A percentile compares a stretch with the other conserved stretches of the same genome.
Conservation (phyloP, 2,113 vertebrate species). For the Microcebus tavaratra region DNA sequence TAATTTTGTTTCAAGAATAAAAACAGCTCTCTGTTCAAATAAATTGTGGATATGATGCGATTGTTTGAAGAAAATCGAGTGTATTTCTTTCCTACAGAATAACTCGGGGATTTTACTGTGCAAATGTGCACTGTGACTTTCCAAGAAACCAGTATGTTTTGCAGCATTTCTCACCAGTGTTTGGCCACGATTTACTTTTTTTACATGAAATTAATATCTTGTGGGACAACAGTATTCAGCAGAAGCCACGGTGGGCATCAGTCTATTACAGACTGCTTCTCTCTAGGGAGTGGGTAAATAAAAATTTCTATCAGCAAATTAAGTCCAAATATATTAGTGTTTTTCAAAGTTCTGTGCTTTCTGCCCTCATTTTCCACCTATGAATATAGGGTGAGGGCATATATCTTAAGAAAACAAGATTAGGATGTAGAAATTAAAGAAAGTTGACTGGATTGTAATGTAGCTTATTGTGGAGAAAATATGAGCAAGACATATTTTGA, state of each 20-base stretch:
- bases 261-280: not conserved
- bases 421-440: slow-evolving; percentile 3
- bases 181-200: slow-evolving; percentile 23
- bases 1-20: not conserved
- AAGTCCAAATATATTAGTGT: not conserved
- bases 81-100: not conserved
- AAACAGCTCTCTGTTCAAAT: not conserved
- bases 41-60: not conserved
- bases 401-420: not conserved
- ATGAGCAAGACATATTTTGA: not conserved
- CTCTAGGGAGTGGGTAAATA: not conserved
- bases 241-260: not conserved
- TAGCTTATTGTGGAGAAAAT: not conserved
- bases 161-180: not conserved
- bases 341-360: not conserved
- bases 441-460: not conserved
- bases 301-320: not conserved
- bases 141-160: not conserved
- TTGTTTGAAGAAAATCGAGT: not conserved
- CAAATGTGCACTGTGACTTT: not conserved
- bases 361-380: not conserved
- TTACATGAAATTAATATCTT: not conserved
- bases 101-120: not conserved
- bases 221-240: not conserved
- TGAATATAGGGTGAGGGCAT: not conserved